These are phyloP conservation scores for Bombus fervidus DNA, from an alignment of 1,140 invertebrate genomes.

Conservation along the genomic window DNA sequence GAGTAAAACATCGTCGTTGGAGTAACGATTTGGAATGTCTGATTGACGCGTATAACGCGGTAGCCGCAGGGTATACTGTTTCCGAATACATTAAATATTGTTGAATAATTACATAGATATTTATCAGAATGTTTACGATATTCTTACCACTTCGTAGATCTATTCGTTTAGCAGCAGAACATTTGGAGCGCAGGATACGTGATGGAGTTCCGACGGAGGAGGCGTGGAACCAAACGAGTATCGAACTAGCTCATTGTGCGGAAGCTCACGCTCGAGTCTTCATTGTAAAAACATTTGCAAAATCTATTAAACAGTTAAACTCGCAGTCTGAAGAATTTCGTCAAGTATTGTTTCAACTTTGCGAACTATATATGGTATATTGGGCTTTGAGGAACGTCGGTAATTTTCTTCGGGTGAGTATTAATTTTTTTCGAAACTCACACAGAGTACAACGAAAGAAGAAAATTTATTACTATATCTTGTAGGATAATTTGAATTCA, in stretches of 20 bases:
- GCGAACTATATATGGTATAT: slow-evolving; percentile 90
- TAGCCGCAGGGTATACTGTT: too few species aligned
- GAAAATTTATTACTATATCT: not conserved
- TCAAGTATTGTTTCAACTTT: slow-evolving; percentile 87
- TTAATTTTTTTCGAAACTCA: not conserved
- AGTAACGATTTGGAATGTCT: slow-evolving; percentile 86
- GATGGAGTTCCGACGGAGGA: slow-evolving; percentile 87
- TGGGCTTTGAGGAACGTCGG: slow-evolving; percentile 89
- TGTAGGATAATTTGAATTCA: not conserved
- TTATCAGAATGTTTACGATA: not conserved
- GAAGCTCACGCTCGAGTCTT: slow-evolving; percentile 91
- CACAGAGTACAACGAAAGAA: not conserved
- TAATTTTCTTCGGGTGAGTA: slow-evolving; percentile 90
- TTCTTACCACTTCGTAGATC: slow-evolving; percentile 83
- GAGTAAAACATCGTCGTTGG: slow-evolving; percentile 82
- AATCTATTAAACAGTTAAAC: slow-evolving; percentile 81
- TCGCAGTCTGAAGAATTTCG: slow-evolving; percentile 84
- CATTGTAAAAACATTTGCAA: slow-evolving; percentile 86
- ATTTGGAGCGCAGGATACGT: slow-evolving; percentile 86
- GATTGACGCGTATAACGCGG: slow-evolving; percentile 84
- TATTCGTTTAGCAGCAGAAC: slow-evolving; percentile 86
- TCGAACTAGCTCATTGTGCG: slow-evolving; percentile 89
- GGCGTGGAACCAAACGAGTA: slow-evolving; percentile 93
- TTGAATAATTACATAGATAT: too few species aligned
- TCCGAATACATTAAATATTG: too few species aligned